Conservation (phyloP, 92 coral and sea anemone genomes). For the Meandrina meandrites region DNA sequence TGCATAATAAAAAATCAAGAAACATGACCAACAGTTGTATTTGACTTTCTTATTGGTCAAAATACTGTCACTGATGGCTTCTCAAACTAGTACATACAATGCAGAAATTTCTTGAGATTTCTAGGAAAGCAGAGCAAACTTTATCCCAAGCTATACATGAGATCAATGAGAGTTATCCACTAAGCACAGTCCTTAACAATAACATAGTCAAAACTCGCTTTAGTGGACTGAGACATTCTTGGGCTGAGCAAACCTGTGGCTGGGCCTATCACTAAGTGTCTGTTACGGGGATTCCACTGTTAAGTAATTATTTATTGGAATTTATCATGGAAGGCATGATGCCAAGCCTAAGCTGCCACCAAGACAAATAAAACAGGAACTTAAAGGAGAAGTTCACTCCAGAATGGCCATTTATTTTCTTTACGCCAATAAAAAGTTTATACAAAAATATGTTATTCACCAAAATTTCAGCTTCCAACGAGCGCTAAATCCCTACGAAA, state of each 20-base stretch:
- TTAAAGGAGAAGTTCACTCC: no score
- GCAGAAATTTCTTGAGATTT: neutral
- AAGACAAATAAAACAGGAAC: no score
- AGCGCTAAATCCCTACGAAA: no score
- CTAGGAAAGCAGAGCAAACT: neutral
- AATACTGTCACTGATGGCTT: neutral
- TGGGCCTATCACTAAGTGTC: no score
- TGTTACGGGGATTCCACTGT: no score
- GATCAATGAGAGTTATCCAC: neutral
- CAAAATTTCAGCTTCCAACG: no score
- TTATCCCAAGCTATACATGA: neutral
- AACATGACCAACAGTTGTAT: neutral
- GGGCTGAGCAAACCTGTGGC: no score
- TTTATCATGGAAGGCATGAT: neutral
- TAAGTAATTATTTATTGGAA: neutral
- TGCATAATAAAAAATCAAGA: neutral
- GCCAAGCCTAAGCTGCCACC: neutral
- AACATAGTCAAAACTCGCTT: no score
- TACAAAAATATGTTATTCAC: no score
- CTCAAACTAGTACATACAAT: neutral
- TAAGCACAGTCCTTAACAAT: neutral
- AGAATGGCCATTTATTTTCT: no score
- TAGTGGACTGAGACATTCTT: no score
- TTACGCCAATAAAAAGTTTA: no score
- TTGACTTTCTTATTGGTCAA: neutral